Evolutionary conservation across 2,888 invertebrate genomes (phyloP), one percentile per base, ranked within the genome.

Genomic region (Ormyrus pomaceus): DNA sequence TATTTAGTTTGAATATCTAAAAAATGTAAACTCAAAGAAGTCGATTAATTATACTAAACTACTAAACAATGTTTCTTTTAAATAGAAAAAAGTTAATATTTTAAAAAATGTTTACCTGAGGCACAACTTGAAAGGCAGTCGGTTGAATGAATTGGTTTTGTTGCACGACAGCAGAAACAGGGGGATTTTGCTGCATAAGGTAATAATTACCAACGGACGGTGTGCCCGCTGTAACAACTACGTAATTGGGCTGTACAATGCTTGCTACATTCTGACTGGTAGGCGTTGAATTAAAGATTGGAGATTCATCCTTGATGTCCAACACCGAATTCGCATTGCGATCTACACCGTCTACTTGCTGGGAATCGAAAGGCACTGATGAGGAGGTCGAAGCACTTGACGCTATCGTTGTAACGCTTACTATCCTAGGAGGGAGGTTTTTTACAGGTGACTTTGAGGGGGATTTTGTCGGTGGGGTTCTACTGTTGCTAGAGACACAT

Each of bases 291-390:
- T 89, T 88, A 11, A 85, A 86, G 9, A 87, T 83, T 8, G 89
- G 88, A 9, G 85, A 86, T 64, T 90, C 90, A 45, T 90, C 89
- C 55, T 89, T 89, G 48, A 90, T 90, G 72, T 90, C 88, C 75
- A 90, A 68, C 70, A 88, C 90, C 10, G 90, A 89, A 81, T 90
- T 90, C 8, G 90, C 86, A 56, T 51, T 77, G 3, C 73, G 51
- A 84, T 87, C n/a, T 59, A 75, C 10, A 19, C 84, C 82, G 66
- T 86, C 87, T 1, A 84, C 72, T 56, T 86, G 86, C 46, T 81
- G 45, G 9, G 64, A 4, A 11, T 64, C 58, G 0, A 45, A 75
- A 75, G 75, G 61, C 69, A 75, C 78, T 75, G 58, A 7, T 1
- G 71, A 50, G 3, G 61, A 6, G n/a, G 0, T n/a, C 10, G 50